These are phyloP conservation scores for Tachypleus tridentatus DNA, from an alignment of 1,140 invertebrate species.

Conservation along the genomic window DNA sequence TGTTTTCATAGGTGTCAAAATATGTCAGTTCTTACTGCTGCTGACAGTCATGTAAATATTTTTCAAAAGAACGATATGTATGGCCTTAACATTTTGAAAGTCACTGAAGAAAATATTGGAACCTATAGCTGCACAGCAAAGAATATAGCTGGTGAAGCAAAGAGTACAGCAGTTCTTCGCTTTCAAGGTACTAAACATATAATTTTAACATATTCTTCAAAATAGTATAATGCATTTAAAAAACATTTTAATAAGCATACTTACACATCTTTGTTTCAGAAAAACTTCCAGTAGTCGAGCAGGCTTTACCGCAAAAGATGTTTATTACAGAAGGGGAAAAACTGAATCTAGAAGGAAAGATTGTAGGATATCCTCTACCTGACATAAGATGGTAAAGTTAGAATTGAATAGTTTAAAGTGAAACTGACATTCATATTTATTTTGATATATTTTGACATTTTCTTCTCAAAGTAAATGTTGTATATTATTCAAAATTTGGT, in stretches of 20 bases:
- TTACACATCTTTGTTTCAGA: too few relatives aligned
- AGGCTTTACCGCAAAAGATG: conserved; percentile 8
- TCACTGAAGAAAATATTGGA: conserved; percentile 43
- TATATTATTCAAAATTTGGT: too few relatives aligned
- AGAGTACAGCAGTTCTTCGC: not conserved
- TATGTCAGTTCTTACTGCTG: too few relatives aligned
- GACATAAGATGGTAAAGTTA: conserved; percentile 54
- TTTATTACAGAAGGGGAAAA: conserved; percentile 45
- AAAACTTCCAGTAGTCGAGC: conserved; percentile 1
- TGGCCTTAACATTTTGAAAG: conserved; percentile 40
- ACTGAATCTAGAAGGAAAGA: conserved; percentile 30
- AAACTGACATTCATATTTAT: too few relatives aligned
- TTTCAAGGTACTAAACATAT: not conserved
- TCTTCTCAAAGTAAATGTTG: too few relatives aligned
- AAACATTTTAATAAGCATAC: too few relatives aligned
- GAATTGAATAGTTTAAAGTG: too few relatives aligned
- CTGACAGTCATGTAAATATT: not conserved
- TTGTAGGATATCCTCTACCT: conserved; percentile 65
- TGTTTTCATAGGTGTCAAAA: too few relatives aligned
- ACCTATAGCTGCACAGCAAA: conserved; percentile 43
- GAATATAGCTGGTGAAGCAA: conserved; percentile 37
- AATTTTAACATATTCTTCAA: too few relatives aligned
- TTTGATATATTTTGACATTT: too few relatives aligned
- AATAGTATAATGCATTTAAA: too few relatives aligned
- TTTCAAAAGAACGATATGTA: conserved; percentile 28